Percentiles rank a stretch among this genome's conserved stretches.
These are phyloP conservation scores for Anhinga anhinga DNA, from an alignment of 2,113 vertebrate species.

Conservation along the genomic window DNA sequence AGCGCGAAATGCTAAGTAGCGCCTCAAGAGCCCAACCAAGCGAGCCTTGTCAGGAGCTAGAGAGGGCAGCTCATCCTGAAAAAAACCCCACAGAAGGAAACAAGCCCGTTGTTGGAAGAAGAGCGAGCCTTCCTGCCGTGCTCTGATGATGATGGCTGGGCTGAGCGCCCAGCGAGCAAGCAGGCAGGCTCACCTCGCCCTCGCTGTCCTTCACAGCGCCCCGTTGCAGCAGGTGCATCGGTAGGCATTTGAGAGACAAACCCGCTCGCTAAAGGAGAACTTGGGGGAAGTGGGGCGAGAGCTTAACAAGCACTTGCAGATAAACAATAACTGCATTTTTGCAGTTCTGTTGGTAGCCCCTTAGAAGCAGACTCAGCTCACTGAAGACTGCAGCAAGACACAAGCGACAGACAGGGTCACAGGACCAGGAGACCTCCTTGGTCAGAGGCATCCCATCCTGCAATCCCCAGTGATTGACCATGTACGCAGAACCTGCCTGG, in stretches of 20 bases:
- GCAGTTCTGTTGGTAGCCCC: neutral
- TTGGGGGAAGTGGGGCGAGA: accelerated
- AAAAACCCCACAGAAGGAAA: no score
- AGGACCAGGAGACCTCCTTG: neutral
- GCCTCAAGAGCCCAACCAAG: accelerated
- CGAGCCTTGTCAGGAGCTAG: neutral
- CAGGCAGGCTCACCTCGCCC: neutral
- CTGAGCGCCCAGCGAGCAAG: neutral
- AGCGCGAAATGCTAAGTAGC: no score
- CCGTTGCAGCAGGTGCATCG: accelerated
- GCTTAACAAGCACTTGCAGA: neutral
- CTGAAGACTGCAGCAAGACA: neutral
- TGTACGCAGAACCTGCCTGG: neutral
- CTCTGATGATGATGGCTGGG: neutral
- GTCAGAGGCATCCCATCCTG: neutral
- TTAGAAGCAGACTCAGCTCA: neutral
- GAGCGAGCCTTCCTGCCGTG: accelerated
- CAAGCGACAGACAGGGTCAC: neutral
- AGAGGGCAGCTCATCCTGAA: neutral
- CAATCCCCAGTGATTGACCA: neutral
- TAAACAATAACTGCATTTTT: neutral
- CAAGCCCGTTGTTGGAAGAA: accelerated
- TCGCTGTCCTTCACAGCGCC: neutral
- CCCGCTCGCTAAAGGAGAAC: neutral
- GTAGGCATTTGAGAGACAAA: no score